Percentiles rank a stretch among this genome's conserved stretches.
phyloP scores from a whole-genome alignment of 2,113 vertebrate genomes.

The Peromyscus californicus region DNA sequence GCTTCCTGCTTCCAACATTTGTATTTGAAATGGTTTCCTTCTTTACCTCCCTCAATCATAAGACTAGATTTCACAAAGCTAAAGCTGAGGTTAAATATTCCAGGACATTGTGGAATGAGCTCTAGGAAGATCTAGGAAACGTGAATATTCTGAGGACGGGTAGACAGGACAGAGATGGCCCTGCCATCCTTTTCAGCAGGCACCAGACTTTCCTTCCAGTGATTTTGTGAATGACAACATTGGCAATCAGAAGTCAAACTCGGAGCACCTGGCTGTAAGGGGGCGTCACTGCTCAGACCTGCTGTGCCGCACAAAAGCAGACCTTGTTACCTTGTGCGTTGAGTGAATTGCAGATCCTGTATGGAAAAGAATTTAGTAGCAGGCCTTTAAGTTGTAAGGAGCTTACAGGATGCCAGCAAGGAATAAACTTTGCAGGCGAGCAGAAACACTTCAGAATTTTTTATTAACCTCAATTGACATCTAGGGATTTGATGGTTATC shows the following conservation, averaged over 20 bases:
- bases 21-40: not conserved
- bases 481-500: constrained; percentile 77
- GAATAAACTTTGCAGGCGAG: constrained; percentile 55
- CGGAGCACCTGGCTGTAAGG: not conserved
- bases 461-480: constrained; percentile 72
- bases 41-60: not conserved
- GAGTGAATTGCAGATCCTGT: not conserved
- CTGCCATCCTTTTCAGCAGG: not conserved
- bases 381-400: constrained; percentile 1
- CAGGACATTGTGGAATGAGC: not conserved
- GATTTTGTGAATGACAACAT: not conserved
- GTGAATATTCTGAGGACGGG: not conserved
- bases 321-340: not conserved
- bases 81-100: not conserved
- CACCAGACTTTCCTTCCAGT: not conserved
- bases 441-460: constrained; percentile 72
- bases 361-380: constrained; percentile 29
- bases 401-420: constrained; percentile 50
- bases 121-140: not conserved
- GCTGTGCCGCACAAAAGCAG: not conserved
- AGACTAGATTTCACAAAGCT: not conserved
- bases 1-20: not conserved
- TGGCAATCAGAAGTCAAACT: not conserved
- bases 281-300: not conserved
- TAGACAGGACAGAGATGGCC: too few species aligned